Conservation (phyloP, 2,113 vertebrate species). For the Cyprinus carpio region DNA sequence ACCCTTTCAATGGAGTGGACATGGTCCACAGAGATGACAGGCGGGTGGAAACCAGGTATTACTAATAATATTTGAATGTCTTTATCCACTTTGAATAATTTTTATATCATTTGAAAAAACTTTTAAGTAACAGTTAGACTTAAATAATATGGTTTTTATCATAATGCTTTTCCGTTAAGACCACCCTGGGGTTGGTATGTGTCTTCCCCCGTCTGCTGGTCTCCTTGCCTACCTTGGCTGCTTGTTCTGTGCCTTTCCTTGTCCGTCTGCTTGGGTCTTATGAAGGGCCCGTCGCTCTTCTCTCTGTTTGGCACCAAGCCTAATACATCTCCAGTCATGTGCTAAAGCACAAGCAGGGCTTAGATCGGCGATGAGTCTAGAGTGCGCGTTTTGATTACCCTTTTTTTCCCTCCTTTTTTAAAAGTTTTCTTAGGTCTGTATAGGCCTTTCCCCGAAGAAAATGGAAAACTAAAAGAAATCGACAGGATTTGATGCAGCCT, state of each 20-base stretch:
- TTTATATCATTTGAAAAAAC: not conserved
- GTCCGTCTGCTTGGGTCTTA: not conserved
- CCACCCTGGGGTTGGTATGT: not conserved
- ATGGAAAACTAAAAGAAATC: slow-evolving; percentile 94
- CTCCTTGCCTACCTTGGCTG: slow-evolving; percentile 33
- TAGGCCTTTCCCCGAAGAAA: slow-evolving; percentile 86
- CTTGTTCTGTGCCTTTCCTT: slow-evolving; percentile 30
- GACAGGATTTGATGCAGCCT: slow-evolving; percentile 90
- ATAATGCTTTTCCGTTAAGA: not conserved
- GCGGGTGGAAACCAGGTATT: slow-evolving; percentile 94
- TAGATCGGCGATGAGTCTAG: not conserved
- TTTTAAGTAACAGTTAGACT: not conserved
- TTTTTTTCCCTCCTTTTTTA: not conserved
- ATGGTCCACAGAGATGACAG: slow-evolving; percentile 96
- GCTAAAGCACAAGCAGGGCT: slow-evolving; percentile 49
- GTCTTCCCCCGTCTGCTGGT: not conserved
- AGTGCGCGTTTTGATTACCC: slow-evolving; percentile 7
- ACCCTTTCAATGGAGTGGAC: slow-evolving; percentile 89
- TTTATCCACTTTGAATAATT: too few species aligned
- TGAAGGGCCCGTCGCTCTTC: slow-evolving; percentile 38
- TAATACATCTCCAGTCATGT: slow-evolving; percentile 60
- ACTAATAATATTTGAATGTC: too few species aligned
- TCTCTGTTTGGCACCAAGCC: slow-evolving; percentile 56
- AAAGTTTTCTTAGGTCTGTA: slow-evolving; percentile 83
- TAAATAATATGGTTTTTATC: not conserved